Evolutionary conservation across 2,113 vertebrate genomes (phyloP), one percentile per base, ranked within the genome.

Genomic region (Peromyscus leucopus): DNA sequence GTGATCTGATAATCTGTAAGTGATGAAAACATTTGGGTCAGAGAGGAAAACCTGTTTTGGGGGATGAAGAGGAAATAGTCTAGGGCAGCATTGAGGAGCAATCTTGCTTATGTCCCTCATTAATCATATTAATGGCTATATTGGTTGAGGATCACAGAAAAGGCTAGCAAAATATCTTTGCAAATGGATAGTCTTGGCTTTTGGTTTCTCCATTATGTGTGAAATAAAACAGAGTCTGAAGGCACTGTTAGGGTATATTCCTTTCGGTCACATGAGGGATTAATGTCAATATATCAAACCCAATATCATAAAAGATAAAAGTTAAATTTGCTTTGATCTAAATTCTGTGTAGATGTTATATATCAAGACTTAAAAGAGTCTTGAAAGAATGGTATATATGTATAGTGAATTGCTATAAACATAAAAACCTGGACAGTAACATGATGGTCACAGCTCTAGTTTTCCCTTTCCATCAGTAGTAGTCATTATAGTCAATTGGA

Each of bases 281-380:
- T 94, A 89, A 55, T 67, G 7, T 89, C 71, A 88, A 1, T 87
- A 4, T 65, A 63, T 2, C 65, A 79, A 94, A 24, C 39, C 5
- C 9, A 95, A 10, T 76, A 72, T 51, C 48, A 12, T 88, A 51
- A 86, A 89, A 90, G 61, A 88, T 69, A 88, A 42, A 42, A 42
- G 63, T 90, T 87, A 89, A 93, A 36, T 89, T 91, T 46, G 48
- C 39, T 86, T 86, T 90, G 57, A 90, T 65, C 24, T 65, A 65
- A 93, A 86, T 82, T 76, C 33, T 94, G 2, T 48, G 2, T 91
- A 94, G 57, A 33, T 93, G 6, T 94, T 91, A 61, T 63, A 71
- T 84, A 63, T 63, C 10, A 93, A 94, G 39, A 95, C 88, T 93
- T 93, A 57, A 1, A 36, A 90, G 95, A 72, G n/a, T 67, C 92